Percentiles rank a stretch among this genome's conserved stretches.
These are phyloP conservation scores for Spinibarbus caldwelli DNA, from an alignment of 2,797 vertebrate species.

Conservation along the genomic window DNA sequence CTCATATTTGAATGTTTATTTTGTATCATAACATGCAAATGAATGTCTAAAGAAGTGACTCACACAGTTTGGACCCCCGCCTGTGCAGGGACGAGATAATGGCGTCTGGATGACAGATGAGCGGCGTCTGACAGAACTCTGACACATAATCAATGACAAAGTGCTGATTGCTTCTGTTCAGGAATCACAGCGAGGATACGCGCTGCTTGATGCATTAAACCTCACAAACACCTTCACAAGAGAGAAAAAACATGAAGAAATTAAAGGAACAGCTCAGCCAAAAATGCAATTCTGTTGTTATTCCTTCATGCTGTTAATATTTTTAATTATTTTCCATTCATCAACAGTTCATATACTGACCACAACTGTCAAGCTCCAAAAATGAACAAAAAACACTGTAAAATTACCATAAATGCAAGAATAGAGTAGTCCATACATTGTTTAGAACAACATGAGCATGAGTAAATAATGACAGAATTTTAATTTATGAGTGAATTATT, in stretches of 20 bases:
- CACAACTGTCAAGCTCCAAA: not conserved
- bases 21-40: not conserved
- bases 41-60: not conserved
- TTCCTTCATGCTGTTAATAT: not conserved
- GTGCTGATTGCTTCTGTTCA: not conserved
- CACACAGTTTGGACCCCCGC: not conserved
- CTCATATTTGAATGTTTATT: not conserved
- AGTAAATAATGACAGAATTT: not conserved
- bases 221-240: not conserved
- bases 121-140: not conserved
- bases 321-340: not conserved
- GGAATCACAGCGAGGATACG: not conserved
- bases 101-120: not conserved
- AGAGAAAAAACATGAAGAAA: not conserved
- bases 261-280: not conserved
- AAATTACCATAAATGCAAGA: not conserved
- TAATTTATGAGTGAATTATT: not conserved
- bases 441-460: not conserved
- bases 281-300: not conserved
- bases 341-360: not conserved
- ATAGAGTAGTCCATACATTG: not conserved
- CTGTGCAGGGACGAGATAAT: not conserved
- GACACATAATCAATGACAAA: conserved; percentile 6
- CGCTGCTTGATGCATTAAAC: not conserved
- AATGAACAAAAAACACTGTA: not conserved